A percentile compares a stretch with the other conserved stretches of the same genome.
Evolutionary conservation across 2,888 invertebrate genomes (phyloP).

Genomic region (Auanema sp.): DNA sequence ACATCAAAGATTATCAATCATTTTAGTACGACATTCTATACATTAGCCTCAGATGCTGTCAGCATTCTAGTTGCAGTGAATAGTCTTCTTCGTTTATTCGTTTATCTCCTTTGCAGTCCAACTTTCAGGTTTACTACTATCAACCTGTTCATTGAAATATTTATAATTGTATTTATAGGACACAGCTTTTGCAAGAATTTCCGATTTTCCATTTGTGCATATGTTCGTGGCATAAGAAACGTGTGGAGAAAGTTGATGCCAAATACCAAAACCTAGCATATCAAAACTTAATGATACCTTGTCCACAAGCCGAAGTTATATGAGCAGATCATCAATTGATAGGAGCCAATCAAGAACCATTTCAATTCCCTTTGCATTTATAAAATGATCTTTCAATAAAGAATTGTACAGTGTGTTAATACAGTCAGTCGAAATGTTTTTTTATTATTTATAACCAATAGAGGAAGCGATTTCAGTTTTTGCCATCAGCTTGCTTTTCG

Average conservation of each 20-base stretch:
- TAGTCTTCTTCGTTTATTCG: conserved; percentile 47
- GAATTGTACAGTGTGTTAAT: too few species aligned
- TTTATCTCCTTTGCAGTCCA: conserved; percentile 53
- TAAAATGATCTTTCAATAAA: too few species aligned
- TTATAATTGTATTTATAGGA: conserved; percentile 17
- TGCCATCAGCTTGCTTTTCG: too few species aligned
- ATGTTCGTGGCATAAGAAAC: neutral
- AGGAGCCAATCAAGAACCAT: too few species aligned
- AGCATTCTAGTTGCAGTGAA: conserved; percentile 53
- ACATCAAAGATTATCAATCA: neutral
- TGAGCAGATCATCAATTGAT: too few species aligned
- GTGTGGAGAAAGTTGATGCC: conserved; percentile 4
- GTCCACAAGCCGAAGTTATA: conserved; percentile 5
- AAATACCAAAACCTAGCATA: conserved; percentile 26
- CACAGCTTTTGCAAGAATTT: conserved; percentile 33
- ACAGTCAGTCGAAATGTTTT: too few species aligned
- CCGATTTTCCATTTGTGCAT: conserved; percentile 19
- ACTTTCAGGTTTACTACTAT: conserved; percentile 36
- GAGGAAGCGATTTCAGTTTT: too few species aligned
- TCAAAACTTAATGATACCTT: conserved; percentile 39
- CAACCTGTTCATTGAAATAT: neutral
- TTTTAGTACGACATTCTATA: conserved; percentile 55
- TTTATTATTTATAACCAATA: too few species aligned
- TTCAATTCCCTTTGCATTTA: too few species aligned
- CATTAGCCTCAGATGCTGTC: conserved; percentile 48